These are phyloP conservation scores for Centrocercus urophasianus DNA, from an alignment of 2,113 vertebrate species.

Conservation along the genomic window DNA sequence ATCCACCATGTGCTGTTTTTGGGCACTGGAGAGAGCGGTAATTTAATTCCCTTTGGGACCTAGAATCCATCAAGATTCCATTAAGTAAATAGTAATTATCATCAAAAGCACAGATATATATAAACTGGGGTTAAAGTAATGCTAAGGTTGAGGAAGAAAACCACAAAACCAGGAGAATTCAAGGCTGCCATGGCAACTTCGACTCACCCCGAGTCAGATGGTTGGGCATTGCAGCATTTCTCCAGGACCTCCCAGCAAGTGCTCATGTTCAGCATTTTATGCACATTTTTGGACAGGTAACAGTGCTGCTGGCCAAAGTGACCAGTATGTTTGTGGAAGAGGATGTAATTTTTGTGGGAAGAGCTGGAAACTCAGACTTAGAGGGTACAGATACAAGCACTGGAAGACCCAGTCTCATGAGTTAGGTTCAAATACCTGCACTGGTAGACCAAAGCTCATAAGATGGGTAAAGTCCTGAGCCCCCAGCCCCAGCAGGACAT, in stretches of 20 bases:
- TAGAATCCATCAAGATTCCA: background rate
- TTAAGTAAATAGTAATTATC: background rate
- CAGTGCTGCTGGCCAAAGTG: background rate
- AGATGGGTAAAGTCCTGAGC: background rate
- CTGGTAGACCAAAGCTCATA: background rate
- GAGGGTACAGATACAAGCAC: background rate
- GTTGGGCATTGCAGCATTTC: background rate
- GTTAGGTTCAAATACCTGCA: background rate
- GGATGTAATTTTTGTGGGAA: background rate
- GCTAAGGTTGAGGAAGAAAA: background rate
- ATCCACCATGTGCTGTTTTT: background rate
- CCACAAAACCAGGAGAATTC: background rate
- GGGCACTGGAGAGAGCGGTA: background rate
- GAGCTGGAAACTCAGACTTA: background rate
- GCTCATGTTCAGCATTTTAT: background rate
- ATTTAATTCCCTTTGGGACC: background rate
- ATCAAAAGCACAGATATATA: background rate
- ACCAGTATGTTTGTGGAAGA: background rate
- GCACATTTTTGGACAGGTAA: background rate
- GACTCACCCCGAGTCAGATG: rapidly evolving
- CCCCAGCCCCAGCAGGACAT: background rate
- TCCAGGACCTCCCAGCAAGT: background rate
- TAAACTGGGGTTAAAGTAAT: background rate
- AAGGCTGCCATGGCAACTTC: background rate
- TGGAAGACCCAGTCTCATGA: background rate